Conservation (phyloP, 1,140 invertebrate species). For the Caenorhabditis remanei region DNA sequence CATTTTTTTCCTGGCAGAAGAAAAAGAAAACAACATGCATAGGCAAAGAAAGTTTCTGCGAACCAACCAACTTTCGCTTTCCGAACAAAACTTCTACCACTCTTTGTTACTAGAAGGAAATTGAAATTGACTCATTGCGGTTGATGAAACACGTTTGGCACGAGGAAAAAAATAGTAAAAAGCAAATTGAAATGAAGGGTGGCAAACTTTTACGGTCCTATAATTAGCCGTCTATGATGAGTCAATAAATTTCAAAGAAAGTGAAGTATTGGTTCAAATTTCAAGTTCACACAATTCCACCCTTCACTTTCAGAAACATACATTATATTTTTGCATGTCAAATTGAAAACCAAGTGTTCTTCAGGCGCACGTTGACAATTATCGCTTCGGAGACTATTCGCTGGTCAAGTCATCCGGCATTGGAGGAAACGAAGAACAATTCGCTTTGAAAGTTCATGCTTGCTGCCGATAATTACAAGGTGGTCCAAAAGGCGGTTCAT, state of each 20-base stretch:
- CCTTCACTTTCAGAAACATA: slow-evolving; percentile 6
- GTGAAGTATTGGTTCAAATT: slow-evolving; percentile 16
- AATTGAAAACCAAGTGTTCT: background rate
- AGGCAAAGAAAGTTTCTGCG: slow-evolving; percentile 30
- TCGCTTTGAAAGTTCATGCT: slow-evolving; percentile 68
- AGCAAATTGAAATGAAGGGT: slow-evolving; percentile 2
- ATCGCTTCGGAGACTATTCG: slow-evolving; percentile 67
- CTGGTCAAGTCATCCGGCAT: slow-evolving; percentile 66
- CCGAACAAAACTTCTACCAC: background rate
- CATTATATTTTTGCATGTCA: slow-evolving; percentile 13
- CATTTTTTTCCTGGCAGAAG: background rate
- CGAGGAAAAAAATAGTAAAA: background rate
- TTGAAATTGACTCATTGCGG: slow-evolving; percentile 41
- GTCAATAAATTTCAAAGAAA: background rate
- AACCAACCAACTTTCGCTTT: slow-evolving; percentile 40
- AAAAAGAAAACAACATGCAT: slow-evolving; percentile 40
- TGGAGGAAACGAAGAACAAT: slow-evolving; percentile 65
- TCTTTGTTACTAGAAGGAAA: slow-evolving; percentile 26
- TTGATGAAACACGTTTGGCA: slow-evolving; percentile 39
- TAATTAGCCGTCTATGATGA: slow-evolving; percentile 29
- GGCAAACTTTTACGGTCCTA: background rate
- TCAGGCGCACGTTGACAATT: slow-evolving; percentile 67
- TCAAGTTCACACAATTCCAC: slow-evolving; percentile 4
- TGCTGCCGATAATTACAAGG: slow-evolving; percentile 65
- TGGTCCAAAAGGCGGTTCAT: background rate